Evolutionary conservation across 2,797 vertebrate genomes (phyloP).

Genomic region (Tinamus major): DNA sequence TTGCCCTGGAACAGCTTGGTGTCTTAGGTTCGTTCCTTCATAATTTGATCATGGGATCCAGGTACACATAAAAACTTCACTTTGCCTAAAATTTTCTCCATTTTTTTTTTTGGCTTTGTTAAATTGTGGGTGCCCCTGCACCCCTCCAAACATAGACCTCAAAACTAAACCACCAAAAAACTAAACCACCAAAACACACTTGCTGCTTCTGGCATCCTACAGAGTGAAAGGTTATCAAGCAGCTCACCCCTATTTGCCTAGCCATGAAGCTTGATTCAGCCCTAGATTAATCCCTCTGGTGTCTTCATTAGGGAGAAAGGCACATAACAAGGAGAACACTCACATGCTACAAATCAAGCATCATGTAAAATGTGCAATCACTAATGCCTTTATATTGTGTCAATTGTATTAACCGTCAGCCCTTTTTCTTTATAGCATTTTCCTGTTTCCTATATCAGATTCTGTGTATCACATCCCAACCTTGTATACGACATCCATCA

Average conservation of each 20-base stretch:
- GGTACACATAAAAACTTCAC: background rate
- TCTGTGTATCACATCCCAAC: background rate
- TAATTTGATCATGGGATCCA: background rate
- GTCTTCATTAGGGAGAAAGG: background rate
- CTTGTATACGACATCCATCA: background rate
- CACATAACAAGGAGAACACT: background rate
- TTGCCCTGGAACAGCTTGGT: background rate
- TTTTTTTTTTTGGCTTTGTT: background rate
- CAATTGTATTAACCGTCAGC: background rate
- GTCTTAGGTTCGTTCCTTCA: background rate
- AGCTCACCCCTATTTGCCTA: background rate
- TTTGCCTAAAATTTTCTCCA: background rate
- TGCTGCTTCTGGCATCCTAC: background rate
- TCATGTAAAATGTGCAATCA: background rate
- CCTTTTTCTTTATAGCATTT: background rate
- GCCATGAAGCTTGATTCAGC: background rate
- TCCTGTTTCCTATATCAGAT: background rate
- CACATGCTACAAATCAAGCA: background rate
- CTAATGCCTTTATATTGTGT: background rate
- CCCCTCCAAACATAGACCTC: background rate
- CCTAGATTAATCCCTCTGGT: background rate
- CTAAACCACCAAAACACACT: background rate
- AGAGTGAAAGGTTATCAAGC: background rate
- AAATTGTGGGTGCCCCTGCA: background rate
- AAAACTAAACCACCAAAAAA: background rate